Percentiles rank a stretch among this genome's conserved stretches.
Evolutionary conservation across 2,797 vertebrate genomes (phyloP).

Genomic region (Anniella stebbinsi): DNA sequence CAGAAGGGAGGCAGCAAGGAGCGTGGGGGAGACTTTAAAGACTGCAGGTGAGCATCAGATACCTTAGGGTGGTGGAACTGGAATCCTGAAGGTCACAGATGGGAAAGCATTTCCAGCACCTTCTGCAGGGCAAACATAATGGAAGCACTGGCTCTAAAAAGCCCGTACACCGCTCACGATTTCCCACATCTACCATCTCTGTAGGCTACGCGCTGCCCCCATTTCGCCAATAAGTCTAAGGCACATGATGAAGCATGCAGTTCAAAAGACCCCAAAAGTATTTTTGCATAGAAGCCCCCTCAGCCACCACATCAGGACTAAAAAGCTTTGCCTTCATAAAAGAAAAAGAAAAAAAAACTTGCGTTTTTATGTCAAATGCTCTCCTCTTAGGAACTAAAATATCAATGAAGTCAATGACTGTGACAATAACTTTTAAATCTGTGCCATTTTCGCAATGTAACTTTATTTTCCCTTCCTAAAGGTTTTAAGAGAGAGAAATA

Average conservation of each 20-base stretch:
- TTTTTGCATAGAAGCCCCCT: not conserved
- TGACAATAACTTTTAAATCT: constrained; percentile 20
- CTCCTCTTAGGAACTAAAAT: constrained; percentile 24
- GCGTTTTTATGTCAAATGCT: not conserved
- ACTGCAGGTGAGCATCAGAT: not conserved
- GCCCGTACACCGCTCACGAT: not conserved
- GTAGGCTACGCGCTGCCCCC: not conserved
- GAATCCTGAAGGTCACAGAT: not conserved
- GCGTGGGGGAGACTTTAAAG: not conserved
- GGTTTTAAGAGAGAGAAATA: constrained; percentile 8
- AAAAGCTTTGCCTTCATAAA: not conserved
- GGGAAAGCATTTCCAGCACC: not conserved
- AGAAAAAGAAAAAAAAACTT: not conserved
- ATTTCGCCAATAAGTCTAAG: not conserved
- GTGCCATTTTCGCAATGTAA: constrained; percentile 27
- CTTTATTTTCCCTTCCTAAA: constrained; percentile 45
- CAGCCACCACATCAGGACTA: not conserved
- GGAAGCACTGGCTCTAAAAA: not conserved
- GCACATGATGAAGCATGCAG: not conserved
- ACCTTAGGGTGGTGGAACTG: not conserved
- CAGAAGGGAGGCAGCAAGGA: not conserved
- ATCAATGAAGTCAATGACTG: constrained; percentile 5
- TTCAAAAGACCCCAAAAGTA: not conserved
- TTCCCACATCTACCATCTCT: not conserved
- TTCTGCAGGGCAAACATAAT: not conserved